These are phyloP conservation scores for Phthorimaea operculella DNA, from an alignment of 1,140 invertebrate genomes.

Conservation along the genomic window DNA sequence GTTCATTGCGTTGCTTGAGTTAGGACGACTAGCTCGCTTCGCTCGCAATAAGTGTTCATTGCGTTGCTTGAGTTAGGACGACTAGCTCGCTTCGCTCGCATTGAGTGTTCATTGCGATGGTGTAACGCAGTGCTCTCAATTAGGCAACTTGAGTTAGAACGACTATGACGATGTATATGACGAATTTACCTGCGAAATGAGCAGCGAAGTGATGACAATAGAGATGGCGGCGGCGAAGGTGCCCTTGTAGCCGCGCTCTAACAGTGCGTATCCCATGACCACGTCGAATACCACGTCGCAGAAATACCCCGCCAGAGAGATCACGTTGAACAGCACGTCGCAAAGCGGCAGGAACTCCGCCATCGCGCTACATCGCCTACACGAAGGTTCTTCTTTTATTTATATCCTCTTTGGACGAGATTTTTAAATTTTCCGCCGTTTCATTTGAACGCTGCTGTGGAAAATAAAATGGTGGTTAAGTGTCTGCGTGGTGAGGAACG, in stretches of 20 bases:
- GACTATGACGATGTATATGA: too few relatives aligned
- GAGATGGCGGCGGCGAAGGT: conserved; percentile 74
- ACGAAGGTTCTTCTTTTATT: too few relatives aligned
- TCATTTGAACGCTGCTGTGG: neutral
- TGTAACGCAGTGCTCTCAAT: too few relatives aligned
- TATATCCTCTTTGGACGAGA: conserved; percentile 11
- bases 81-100: too few relatives aligned
- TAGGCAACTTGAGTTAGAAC: too few relatives aligned
- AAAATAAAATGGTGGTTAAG: neutral
- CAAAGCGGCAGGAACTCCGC: conserved; percentile 87
- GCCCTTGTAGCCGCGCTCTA: conserved; percentile 71
- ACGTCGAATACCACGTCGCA: conserved; percentile 92
- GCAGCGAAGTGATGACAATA: conserved; percentile 76
- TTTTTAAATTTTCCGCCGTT: neutral
- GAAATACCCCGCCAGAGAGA: conserved; percentile 90
- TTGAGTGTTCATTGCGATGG: too few relatives aligned
- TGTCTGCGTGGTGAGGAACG: conserved; percentile 1
- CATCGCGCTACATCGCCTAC: conserved; percentile 63
- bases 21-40: too few relatives aligned
- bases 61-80: too few relatives aligned
- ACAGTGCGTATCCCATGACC: conserved; percentile 84
- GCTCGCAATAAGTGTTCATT: too few relatives aligned
- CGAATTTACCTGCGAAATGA: conserved; percentile 76
- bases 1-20: too few relatives aligned
- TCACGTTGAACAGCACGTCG: conserved; percentile 91